Evolutionary conservation across 2,797 vertebrate species (phyloP), one percentile per base, ranked within the genome.

Genomic region (Petrocephalus sullivani): DNA sequence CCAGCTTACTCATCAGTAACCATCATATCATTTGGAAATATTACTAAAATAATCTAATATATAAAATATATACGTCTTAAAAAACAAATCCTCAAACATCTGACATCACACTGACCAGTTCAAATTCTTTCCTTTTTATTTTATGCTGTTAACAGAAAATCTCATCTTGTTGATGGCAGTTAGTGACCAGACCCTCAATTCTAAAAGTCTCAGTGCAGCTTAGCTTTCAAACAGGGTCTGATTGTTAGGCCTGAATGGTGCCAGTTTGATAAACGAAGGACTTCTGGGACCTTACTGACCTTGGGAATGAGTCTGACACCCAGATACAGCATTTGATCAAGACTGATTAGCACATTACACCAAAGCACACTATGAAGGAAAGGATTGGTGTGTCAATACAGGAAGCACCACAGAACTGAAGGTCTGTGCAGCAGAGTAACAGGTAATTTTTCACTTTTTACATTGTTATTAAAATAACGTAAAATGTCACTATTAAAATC

Each of bases 171-270:
- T 83, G 56, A 46, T 46, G 64, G 4, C 51, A 57, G 41, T 82
- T 41, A 61, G 33, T 87, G 67, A 81, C 64, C 21, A 16, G n/a
- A 23, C 14, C 28, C 49, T 60, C 51, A 33, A 54, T 64, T 83
- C 23, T 51, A 16, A 14, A 33, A 23, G 60, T 37, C 57, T 54
- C 58, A 23, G 12, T 9, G 21, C 23, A 51, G 88, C 64, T 61
- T 53, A 82, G 46, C 86, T n/a, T 64, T 87, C 23, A 83, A 75
- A 88, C 88, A 88, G 49, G 75, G 57, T 0, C 81, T 8, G 21
- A 87, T 89, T 89, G 88, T 89, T 57, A 83, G 57, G 56, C 21
- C 85, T 23, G 41, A 87, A 61, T 46, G 57, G n/a, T 64, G 71
- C n/a, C 88, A 64, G 85, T 41, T 19, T 37, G 75, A 60, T 87